Base-by-base conservation (phyloP, 1,140 invertebrate species). In the Melipona quadrifasciata region DNA sequence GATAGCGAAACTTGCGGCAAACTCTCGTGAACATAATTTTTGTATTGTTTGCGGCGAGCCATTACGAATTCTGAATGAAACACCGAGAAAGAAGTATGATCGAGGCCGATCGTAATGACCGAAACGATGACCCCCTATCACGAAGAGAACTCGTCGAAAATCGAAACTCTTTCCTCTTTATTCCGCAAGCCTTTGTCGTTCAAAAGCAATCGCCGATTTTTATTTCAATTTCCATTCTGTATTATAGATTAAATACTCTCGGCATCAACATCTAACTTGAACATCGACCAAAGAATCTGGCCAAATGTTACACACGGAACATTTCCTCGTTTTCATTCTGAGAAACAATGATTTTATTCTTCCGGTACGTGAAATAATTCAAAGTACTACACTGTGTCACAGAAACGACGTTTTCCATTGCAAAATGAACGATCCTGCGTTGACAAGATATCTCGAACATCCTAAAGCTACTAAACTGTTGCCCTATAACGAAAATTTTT, bases 21-120 rank as follows among this genome's bases (percentile, higher is more conserved):
- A 94, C 93, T 94, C 90, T 94, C 92, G 91, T 93, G 92, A 93
- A 94, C 92, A 94, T 94, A 93, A 94, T 94, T 94, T 94, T 92
- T 93, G 87, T 94, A 94, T 94, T 94, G 93, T 94, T 94, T 93
- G 93, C 89, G 88, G 86, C 86, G 75, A 75, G 89, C 89, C 91
- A 93, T 94, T 94, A 92, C 74, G 90, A 90, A 94, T 93, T 92
- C 91, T 87, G 87, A 82, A 91, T 90, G 92, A 92, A 93, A 91
- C 87, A 76, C 88, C 71, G 39, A 74, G 68, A 79, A 34, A 21
- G 75, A 21, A 79, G 24, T 51, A 51, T 57, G 58, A 67, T 76
- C 24, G 61, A 31, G 31, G 80, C 81, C 90, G 89, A 91, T 90
- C 73, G 90, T 90, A 93, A 93, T 93, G 92, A 93, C 88, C 82